Percentiles rank a stretch among this genome's conserved stretches.
These are phyloP conservation scores for Drosophila sechellia DNA, from an alignment of 1,140 invertebrate species.

Conservation along the genomic window DNA sequence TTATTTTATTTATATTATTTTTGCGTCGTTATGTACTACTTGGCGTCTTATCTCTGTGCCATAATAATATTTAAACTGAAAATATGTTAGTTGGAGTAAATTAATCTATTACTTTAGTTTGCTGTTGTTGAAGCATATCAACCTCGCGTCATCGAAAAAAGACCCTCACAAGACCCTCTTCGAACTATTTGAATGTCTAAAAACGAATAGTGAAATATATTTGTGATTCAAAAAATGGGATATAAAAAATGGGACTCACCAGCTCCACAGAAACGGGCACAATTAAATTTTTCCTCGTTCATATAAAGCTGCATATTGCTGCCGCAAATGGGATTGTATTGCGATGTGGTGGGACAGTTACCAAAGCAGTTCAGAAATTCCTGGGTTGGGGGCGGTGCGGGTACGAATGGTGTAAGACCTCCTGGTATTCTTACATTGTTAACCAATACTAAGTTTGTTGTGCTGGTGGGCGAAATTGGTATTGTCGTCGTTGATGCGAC, in stretches of 20 bases:
- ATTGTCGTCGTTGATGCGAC: constrained; percentile 7
- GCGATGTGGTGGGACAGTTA: constrained; percentile 85
- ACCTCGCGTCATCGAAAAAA: constrained; percentile 75
- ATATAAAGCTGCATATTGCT: constrained; percentile 87
- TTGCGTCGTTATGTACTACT: not conserved
- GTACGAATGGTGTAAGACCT: constrained; percentile 59
- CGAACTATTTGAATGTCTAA: constrained; percentile 76
- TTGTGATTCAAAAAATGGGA: not conserved
- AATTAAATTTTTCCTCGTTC: constrained; percentile 87
- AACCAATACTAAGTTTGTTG: constrained; percentile 59
- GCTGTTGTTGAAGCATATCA: constrained; percentile 23
- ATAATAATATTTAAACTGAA: constrained; percentile 26
- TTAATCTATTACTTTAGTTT: no score
- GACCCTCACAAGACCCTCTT: constrained; percentile 70
- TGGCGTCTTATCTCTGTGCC: constrained; percentile 7
- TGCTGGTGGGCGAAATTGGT: not conserved
- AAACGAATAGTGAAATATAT: not conserved
- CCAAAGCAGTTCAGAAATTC: constrained; percentile 83
- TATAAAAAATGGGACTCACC: constrained; percentile 75
- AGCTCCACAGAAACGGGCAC: constrained; percentile 87
- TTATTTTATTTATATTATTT: not conserved
- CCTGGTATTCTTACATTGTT: constrained; percentile 60
- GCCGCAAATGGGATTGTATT: constrained; percentile 91
- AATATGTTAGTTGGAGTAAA: not conserved
- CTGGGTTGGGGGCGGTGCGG: constrained; percentile 57